Conservation (phyloP, 2,797 vertebrate species). For the Typhlichthys subterraneus region DNA sequence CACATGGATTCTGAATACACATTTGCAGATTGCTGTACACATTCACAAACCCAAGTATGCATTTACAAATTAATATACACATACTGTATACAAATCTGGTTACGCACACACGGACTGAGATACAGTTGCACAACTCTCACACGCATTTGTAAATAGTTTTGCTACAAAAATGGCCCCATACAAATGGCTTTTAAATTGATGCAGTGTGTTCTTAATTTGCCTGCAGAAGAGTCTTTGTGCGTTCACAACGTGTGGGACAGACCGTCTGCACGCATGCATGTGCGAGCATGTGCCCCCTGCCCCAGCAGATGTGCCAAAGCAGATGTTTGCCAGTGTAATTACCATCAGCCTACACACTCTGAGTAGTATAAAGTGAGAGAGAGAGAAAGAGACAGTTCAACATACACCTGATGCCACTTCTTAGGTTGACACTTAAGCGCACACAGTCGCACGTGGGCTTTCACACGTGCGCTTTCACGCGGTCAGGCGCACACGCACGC, state of each 20-base stretch:
- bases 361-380: slow-evolving; percentile 30
- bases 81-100: too few relatives aligned
- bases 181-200: neutral
- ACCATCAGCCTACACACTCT: slow-evolving; percentile 19
- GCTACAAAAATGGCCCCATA: too few relatives aligned
- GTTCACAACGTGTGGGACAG: neutral
- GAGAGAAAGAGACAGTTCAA: slow-evolving; percentile 16
- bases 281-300: slow-evolving; percentile 16
- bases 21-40: too few relatives aligned
- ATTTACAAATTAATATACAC: too few relatives aligned
- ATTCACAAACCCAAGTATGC: too few relatives aligned
- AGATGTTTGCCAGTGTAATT: slow-evolving; percentile 52
- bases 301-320: slow-evolving; percentile 49
- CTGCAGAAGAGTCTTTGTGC: neutral
- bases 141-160: too few relatives aligned
- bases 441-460: neutral
- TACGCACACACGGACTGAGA: too few relatives aligned
- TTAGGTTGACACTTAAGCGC: neutral
- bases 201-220: slow-evolving; percentile 1
- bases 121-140: too few relatives aligned
- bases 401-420: neutral
- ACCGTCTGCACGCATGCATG: slow-evolving; percentile 21
- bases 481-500: neutral
- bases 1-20: too few relatives aligned
- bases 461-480: neutral